phyloP scores from a whole-genome alignment of 1,140 invertebrate species.

The Drosophila kurseongensis region DNA sequence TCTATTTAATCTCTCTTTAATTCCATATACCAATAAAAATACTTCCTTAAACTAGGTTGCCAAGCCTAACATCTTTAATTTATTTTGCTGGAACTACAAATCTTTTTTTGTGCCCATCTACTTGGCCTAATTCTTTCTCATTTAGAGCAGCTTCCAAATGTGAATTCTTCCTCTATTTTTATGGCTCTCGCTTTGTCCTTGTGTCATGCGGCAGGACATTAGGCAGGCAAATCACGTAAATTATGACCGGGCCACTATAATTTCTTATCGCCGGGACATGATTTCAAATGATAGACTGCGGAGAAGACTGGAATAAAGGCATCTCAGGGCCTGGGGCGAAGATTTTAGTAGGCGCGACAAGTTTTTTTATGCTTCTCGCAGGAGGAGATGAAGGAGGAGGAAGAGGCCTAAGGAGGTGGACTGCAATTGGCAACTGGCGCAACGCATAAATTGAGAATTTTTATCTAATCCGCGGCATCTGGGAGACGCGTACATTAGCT shows the following conservation, averaged over 20 bases:
- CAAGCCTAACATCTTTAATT: constrained; percentile 21
- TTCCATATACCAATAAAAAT: not conserved
- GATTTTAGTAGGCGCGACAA: constrained; percentile 75
- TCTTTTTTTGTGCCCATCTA: not conserved
- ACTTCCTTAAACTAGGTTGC: not conserved
- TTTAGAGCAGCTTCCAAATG: constrained; percentile 27
- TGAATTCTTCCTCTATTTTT: constrained; percentile 32
- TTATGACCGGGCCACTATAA: constrained; percentile 77
- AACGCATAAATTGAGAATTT: constrained; percentile 82
- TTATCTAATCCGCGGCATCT: constrained; percentile 83
- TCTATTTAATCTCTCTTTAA: not conserved
- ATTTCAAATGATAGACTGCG: constrained; percentile 79
- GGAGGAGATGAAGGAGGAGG: not conserved
- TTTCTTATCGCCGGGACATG: constrained; percentile 78
- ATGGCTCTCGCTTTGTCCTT: constrained; percentile 24
- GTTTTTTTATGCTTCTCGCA: constrained; percentile 34
- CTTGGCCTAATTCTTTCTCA: constrained; percentile 29
- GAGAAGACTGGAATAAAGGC: constrained; percentile 23
- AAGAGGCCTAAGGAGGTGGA: constrained; percentile 5
- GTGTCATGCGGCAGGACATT: constrained; percentile 38
- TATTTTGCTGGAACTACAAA: constrained; percentile 13
- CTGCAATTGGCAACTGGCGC: constrained; percentile 78
- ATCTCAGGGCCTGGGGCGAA: constrained; percentile 16
- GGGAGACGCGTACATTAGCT: constrained; percentile 78
- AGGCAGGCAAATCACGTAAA: constrained; percentile 78